Evolutionary conservation across 2,113 vertebrate genomes (phyloP).

Genomic region (Piprites chloris): DNA sequence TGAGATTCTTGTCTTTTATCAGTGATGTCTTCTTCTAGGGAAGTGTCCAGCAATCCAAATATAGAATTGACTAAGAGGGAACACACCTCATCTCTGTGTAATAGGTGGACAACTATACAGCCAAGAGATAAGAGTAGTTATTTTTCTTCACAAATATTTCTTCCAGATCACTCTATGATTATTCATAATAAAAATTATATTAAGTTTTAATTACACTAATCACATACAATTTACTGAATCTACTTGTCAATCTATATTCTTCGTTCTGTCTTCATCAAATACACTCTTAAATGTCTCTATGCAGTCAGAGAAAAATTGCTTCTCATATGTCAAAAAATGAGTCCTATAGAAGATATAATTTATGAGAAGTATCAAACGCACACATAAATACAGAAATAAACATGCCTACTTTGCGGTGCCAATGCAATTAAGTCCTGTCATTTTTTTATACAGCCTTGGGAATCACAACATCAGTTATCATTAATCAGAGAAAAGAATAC

Average conservation of each 20-base stretch:
- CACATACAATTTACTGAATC: neutral
- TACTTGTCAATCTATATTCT: neutral
- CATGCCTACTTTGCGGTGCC: neutral
- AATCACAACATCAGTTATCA: neutral
- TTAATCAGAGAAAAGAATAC: neutral
- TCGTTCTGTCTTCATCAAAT: neutral
- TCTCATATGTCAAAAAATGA: neutral
- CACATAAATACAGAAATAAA: neutral
- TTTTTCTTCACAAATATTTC: neutral
- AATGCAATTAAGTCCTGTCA: neutral
- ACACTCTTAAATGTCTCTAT: neutral
- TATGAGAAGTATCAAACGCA: neutral
- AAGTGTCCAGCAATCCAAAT: neutral
- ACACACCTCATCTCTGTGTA: neutral
- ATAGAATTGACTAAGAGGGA: neutral
- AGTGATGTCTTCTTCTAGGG: neutral
- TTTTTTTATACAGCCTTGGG: neutral
- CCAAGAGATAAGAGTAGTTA: neutral
- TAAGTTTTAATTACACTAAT: neutral
- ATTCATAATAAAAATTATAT: neutral
- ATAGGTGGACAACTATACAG: neutral
- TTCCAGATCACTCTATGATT: neutral
- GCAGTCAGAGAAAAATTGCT: neutral
- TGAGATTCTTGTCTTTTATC: neutral
- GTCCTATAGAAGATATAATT: neutral